Evolutionary conservation across 1,140 invertebrate genomes (phyloP), one percentile per base, ranked within the genome.

Genomic region (Nomia melanderi): DNA sequence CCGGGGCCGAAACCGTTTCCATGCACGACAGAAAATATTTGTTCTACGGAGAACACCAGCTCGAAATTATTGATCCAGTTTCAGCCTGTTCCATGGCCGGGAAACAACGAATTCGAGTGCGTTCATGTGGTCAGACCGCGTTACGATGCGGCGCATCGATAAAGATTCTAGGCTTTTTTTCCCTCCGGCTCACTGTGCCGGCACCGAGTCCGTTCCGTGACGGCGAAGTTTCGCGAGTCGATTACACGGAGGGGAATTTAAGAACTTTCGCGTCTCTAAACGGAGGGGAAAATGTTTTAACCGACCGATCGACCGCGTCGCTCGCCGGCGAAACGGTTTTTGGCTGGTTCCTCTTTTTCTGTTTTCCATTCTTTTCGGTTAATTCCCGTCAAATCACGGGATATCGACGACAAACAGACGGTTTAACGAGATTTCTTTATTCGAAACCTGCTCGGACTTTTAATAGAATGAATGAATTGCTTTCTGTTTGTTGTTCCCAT

Each of bases 61-160:
- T 71, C 36, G 70, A 54, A 73, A 73, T 64, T 73, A 73, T 73
- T 23, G 70, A 64, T 64, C 60, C 44, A 47, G 7, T 39, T 47
- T 39, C 44, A 0, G 11, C 1, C 23, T 39, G 41, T 39, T 36
- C 6, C 25, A 25, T 20, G 23, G 39, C 41, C 17, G 23, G 59
- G 33, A 29, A 64, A 64, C 31, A 54, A 64, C 17, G 70, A 73
- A 73, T 73, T 73, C 44, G 44, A 73, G 60, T 64, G 44, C 60
- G 31, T 39, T 53, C 59, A 41, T 27, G 44, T 39, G 44, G 59
- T 64, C 20, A 7, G 29, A 73, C 14, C 4, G 31, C 29, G 44
- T 47, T 25, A 17, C 44, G 25, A 64, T 39, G 20, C 44, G 44
- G 44, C 14, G 20, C 60, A 17, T 29, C 9, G 70, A 64, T 64